Percentiles rank a stretch among this genome's conserved stretches.
These are phyloP conservation scores for Papilio protenor DNA, from an alignment of 2,888 invertebrate genomes.

Conservation along the genomic window DNA sequence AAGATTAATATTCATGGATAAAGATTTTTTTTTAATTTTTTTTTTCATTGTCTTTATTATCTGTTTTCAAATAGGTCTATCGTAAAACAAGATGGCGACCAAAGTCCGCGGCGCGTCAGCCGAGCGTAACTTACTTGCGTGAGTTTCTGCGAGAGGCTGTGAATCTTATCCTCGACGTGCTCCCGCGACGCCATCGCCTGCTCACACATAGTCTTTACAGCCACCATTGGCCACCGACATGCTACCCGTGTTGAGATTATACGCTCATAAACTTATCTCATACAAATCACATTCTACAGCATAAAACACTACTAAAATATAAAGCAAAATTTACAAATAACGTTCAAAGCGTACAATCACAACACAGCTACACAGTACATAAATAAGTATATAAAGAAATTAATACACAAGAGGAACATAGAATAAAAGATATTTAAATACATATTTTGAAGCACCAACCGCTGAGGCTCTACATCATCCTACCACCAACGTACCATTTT, in stretches of 20 bases:
- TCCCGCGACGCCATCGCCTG: constrained; percentile 90
- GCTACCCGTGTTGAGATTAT: constrained; percentile 68
- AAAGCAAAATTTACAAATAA: constrained; percentile 4
- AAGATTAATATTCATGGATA: not conserved
- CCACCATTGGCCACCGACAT: constrained; percentile 65
- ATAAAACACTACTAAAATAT: constrained; percentile 32
- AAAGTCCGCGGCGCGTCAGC: constrained; percentile 56
- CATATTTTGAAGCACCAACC: constrained; percentile 83
- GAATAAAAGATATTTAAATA: constrained; percentile 66
- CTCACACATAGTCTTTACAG: constrained; percentile 81
- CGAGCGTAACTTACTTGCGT: constrained; percentile 87
- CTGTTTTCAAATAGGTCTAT: not conserved
- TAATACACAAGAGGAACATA: constrained; percentile 70
- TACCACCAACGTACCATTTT: constrained; percentile 69
- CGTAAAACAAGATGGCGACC: constrained; percentile 54
- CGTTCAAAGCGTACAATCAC: constrained; percentile 72
- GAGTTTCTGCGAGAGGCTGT: constrained; percentile 88
- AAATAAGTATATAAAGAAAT: constrained; percentile 68
- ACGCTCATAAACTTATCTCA: constrained; percentile 52
- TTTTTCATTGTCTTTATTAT: not conserved
- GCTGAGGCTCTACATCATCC: constrained; percentile 70
- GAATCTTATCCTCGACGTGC: constrained; percentile 89
- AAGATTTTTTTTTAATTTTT: not conserved
- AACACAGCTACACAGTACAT: constrained; percentile 62
- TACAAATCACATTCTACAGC: constrained; percentile 12